A percentile compares a stretch with the other conserved stretches of the same genome.
Evolutionary conservation across 2,113 vertebrate species (phyloP).

Genomic region (Lophura nycthemera): DNA sequence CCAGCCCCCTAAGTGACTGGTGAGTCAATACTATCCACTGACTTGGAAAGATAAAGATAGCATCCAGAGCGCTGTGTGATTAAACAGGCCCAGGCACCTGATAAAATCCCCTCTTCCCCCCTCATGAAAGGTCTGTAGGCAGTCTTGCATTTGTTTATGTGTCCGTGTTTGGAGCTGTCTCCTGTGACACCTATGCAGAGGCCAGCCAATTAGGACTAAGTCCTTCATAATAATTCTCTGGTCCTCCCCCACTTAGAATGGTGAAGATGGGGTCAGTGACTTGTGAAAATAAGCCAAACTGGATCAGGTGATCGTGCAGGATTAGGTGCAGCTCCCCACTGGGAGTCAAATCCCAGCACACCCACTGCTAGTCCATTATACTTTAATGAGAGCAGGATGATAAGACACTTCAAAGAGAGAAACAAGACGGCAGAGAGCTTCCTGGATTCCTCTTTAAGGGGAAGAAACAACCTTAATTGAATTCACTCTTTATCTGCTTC

Average conservation of each 20-base stretch:
- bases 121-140: background rate
- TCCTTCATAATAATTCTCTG: background rate
- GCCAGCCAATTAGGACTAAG: background rate
- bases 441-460: conserved; percentile 17
- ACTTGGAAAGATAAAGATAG: conserved; percentile 43
- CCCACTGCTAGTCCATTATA: conserved; percentile 65
- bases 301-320: conserved; percentile 46
- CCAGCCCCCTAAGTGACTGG: background rate
- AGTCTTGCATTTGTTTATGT: background rate
- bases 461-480: conserved; percentile 62
- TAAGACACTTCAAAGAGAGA: conserved; percentile 61
- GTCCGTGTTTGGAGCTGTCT: background rate
- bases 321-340: conserved; percentile 56
- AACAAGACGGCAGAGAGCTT: conserved; percentile 26
- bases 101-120: conserved; percentile 21
- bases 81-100: conserved; percentile 49
- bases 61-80: background rate
- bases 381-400: conserved; percentile 66
- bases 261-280: conserved; percentile 34
- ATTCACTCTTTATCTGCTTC: conserved; percentile 66
- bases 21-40: background rate
- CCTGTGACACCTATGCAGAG: background rate
- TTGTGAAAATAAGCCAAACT: conserved; percentile 36
- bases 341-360: conserved; percentile 68
- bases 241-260: conserved; percentile 39